phyloP scores from a whole-genome alignment of 2,888 invertebrate genomes.

The Cotesia congregata region DNA sequence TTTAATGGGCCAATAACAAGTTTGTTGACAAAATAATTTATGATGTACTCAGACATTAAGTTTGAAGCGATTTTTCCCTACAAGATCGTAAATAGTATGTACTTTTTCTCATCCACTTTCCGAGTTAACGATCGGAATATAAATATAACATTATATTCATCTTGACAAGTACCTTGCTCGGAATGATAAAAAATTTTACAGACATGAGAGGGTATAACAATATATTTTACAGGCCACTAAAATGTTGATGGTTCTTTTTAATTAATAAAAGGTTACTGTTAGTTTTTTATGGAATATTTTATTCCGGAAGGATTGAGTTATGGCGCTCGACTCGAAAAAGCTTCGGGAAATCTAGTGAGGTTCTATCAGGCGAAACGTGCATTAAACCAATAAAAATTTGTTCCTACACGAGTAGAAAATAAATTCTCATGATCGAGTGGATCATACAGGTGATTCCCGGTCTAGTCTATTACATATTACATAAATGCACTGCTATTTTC shows the following conservation, averaged over 20 bases:
- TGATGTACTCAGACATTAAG: not conserved
- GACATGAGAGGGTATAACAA: not conserved
- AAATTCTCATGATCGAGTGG: conserved; percentile 11
- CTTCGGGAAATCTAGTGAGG: not conserved
- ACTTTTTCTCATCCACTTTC: not conserved
- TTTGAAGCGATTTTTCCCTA: not conserved
- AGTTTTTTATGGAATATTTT: not conserved
- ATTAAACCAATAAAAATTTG: conserved; percentile 7
- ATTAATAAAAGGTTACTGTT: not conserved
- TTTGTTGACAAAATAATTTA: not conserved
- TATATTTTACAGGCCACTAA: not conserved
- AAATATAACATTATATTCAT: not conserved
- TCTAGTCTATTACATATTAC: not conserved
- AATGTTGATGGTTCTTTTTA: not conserved
- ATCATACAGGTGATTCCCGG: not conserved
- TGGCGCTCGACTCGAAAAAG: not conserved
- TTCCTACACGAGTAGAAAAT: conserved; percentile 1
- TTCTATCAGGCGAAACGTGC: not conserved
- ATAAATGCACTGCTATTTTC: not conserved
- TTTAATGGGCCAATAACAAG: not conserved
- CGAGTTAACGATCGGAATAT: not conserved
- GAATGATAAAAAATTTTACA: not conserved
- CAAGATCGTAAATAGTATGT: not conserved
- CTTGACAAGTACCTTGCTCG: not conserved
- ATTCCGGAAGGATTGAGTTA: not conserved